Percentiles rank a stretch among this genome's conserved stretches.
Evolutionary conservation across 1,140 invertebrate species (phyloP).

Genomic region (Ephestia elutella): DNA sequence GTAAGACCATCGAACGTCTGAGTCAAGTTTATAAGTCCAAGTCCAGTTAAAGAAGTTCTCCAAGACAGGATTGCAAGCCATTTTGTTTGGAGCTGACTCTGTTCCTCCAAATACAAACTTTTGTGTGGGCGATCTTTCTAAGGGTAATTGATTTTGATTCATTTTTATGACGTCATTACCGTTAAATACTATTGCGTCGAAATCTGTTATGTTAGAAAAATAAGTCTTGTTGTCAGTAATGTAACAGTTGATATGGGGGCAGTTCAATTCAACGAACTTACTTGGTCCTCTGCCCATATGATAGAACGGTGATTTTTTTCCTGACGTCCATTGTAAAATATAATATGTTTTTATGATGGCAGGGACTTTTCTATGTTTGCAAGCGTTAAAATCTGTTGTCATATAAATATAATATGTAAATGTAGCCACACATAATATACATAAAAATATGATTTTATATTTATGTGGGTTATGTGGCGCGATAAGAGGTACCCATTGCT

Average conservation of each 20-base stretch:
- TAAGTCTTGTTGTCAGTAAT: constrained; percentile 33
- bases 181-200: constrained; percentile 47
- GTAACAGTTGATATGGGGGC: constrained; percentile 39
- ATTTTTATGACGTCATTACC: constrained; percentile 34
- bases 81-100: constrained; percentile 52
- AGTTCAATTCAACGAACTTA: constrained; percentile 37
- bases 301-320: constrained; percentile 28
- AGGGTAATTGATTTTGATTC: constrained; percentile 28
- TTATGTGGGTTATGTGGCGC: not conserved
- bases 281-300: constrained; percentile 33
- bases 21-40: constrained; percentile 79
- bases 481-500: not conserved
- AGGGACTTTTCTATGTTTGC: not conserved
- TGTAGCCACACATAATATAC: not conserved
- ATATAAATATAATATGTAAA: not conserved
- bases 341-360: not conserved
- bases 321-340: constrained; percentile 1
- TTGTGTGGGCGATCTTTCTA: constrained; percentile 31
- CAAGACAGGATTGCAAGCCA: constrained; percentile 32
- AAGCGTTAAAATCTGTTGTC: not conserved
- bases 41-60: constrained; percentile 78
- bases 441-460: not conserved
- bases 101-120: constrained; percentile 60
- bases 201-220: constrained; percentile 27
- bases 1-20: constrained; percentile 77